phyloP scores from a whole-genome alignment of 1,140 invertebrate species.

The Eupristina koningsbergeri region DNA sequence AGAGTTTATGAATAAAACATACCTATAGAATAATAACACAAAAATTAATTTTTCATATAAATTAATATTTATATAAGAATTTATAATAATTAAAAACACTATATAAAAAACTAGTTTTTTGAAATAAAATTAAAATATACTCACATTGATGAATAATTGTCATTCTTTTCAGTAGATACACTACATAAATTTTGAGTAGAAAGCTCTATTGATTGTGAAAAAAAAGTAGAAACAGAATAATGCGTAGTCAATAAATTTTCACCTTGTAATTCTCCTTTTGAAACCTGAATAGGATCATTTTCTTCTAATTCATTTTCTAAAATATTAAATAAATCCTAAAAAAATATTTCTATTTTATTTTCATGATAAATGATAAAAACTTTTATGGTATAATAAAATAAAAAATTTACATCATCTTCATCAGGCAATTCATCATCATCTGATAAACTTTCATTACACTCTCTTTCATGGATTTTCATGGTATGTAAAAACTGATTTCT shows the following conservation, averaged over 20 bases:
- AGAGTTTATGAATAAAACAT: not conserved
- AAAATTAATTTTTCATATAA: not conserved
- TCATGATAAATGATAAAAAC: not conserved
- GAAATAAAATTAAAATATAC: not conserved
- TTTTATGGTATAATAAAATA: not conserved
- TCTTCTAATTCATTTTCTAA: constrained; percentile 66
- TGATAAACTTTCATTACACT: constrained; percentile 53
- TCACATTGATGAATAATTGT: constrained; percentile 30
- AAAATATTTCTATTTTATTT: not conserved
- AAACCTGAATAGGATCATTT: constrained; percentile 62
- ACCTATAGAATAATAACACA: not conserved
- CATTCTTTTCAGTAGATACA: not conserved
- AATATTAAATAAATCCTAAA: constrained; percentile 63
- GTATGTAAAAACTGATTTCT: constrained; percentile 63
- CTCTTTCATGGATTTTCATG: constrained; percentile 58
- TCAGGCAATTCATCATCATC: constrained; percentile 60
- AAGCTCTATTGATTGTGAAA: not conserved
- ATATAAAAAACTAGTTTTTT: too few relatives aligned
- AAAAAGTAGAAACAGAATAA: constrained; percentile 50
- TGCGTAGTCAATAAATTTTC: constrained; percentile 61
- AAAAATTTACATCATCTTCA: constrained; percentile 60
- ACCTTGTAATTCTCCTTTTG: constrained; percentile 61
- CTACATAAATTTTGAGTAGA: constrained; percentile 11
- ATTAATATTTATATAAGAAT: not conserved
- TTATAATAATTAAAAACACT: not conserved